These are phyloP conservation scores for Gopherus evgoodei DNA, from an alignment of 2,113 vertebrate species.

Conservation along the genomic window DNA sequence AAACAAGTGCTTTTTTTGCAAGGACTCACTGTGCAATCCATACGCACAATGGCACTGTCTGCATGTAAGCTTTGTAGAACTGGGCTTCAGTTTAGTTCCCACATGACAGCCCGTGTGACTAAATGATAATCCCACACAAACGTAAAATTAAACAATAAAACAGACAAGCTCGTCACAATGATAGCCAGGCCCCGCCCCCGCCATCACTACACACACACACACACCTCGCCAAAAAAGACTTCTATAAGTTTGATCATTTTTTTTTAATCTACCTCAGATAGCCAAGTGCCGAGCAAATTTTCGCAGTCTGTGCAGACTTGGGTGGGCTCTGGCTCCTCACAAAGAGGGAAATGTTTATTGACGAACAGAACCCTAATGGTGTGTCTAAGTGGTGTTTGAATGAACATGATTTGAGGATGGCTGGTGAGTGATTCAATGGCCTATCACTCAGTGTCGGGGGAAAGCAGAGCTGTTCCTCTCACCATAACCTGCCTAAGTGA, in stretches of 20 bases:
- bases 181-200: not conserved
- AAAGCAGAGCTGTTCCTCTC: not conserved
- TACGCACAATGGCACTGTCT: not conserved
- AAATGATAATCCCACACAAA: not conserved
- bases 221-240: conserved; percentile 44
- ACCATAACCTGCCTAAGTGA: not conserved
- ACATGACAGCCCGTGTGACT: not conserved
- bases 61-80: not conserved
- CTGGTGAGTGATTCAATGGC: not conserved
- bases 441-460: not conserved
- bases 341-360: not conserved
- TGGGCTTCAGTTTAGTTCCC: not conserved
- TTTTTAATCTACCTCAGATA: conserved; percentile 21
- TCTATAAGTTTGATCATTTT: conserved; percentile 19
- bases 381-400: not conserved
- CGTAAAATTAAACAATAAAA: conserved; percentile 31
- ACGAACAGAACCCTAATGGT: not conserved
- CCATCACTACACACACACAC: not conserved
- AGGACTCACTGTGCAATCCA: not conserved
- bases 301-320: conserved; percentile 2
- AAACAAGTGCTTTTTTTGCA: not conserved
- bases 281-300: conserved; percentile 15
- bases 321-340: conserved; percentile 53
- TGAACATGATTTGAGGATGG: rapidly evolving
- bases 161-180: not conserved